Base-by-base conservation (phyloP, 2,113 vertebrate species). In the Cyprinodon tularosa region DNA sequence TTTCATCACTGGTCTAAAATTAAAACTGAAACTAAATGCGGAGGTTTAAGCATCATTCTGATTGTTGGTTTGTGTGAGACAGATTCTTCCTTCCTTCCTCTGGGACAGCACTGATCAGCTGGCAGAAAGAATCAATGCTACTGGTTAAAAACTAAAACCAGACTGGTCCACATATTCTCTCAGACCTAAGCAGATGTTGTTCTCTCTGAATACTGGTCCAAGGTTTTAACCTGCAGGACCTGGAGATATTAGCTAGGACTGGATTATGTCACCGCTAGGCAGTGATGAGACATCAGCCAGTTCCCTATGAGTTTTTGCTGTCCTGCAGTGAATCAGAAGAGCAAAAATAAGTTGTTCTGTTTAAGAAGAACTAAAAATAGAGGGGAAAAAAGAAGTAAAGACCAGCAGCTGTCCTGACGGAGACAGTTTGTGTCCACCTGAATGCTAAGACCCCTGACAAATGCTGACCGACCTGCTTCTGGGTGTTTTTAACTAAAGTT, bases 281-380 rank as follows among this genome's bases (percentile, higher is more conserved):
- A 22, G n/a, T 7, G 9, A 11, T 60, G 39, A 71, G 22, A 20
- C 22, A 66, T 74, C 14, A 71, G 8, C 57, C n/a, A 4, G 2
- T 60, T 76, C 71, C 76, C 60, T 67, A 71, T 60, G 44, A 77
- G 20, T 10, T 62, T 64, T 67, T 57, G 73, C 57, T 77, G 67
- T 57, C 39, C 47, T n/a, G 12, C 1, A 10, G 59, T 85, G 80
- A 83, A 13, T 78, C 70, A 65, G 20, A 50, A 38, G 38, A 57
- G 48, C 71, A 63, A 64, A 76, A 78, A 61, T 22, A 45, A 64
- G 39, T 71, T 1, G 3, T 36, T 40, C n/a, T 0, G 3, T 62
- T 71, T 65, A 38, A 39, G 62, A 59, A 68, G 37, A 66, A 75
- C 65, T 74, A 37, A 69, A 72, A 84, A 77, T 68, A 70, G 68